Evolutionary conservation across 2,888 invertebrate species (phyloP).

Genomic region (Synergus gifuensis): DNA sequence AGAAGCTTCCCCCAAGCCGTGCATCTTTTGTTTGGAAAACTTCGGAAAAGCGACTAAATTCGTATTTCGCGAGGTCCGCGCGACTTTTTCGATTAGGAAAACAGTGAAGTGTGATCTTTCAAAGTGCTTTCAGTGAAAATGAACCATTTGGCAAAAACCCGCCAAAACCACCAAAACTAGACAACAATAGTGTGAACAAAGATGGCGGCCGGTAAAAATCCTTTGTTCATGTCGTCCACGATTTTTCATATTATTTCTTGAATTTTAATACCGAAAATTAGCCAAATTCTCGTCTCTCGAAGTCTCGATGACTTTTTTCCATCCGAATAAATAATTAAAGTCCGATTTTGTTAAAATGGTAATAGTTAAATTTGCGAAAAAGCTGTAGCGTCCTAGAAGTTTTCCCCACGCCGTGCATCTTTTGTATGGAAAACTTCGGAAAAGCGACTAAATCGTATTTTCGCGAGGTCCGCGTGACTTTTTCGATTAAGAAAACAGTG

Average conservation of each 20-base stretch:
- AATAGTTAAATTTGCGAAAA: background rate
- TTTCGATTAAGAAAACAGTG: background rate
- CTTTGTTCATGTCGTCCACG: background rate
- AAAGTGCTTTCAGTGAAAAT: too few relatives aligned
- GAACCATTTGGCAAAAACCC: too few relatives aligned
- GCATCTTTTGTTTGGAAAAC: background rate
- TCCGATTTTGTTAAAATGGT: background rate
- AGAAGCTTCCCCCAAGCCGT: background rate
- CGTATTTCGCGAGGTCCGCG: too few relatives aligned
- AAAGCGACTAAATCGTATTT: background rate
- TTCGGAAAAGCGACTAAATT: too few relatives aligned
- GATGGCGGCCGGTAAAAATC: too few relatives aligned
- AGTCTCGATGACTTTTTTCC: background rate
- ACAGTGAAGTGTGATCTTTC: too few relatives aligned
- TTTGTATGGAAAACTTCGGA: background rate
- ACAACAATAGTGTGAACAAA: too few relatives aligned
- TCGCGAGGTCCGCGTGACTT: background rate
- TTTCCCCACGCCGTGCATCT: background rate
- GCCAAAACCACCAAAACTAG: too few relatives aligned
- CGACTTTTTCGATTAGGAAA: too few relatives aligned
- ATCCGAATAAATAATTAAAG: background rate
- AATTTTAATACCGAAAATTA: background rate
- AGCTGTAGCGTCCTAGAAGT: too few relatives aligned
- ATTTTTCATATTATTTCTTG: background rate
- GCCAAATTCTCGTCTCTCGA: background rate